Evolutionary conservation across 2,113 vertebrate genomes (phyloP).

Genomic region (Paraplagusia blochii): DNA sequence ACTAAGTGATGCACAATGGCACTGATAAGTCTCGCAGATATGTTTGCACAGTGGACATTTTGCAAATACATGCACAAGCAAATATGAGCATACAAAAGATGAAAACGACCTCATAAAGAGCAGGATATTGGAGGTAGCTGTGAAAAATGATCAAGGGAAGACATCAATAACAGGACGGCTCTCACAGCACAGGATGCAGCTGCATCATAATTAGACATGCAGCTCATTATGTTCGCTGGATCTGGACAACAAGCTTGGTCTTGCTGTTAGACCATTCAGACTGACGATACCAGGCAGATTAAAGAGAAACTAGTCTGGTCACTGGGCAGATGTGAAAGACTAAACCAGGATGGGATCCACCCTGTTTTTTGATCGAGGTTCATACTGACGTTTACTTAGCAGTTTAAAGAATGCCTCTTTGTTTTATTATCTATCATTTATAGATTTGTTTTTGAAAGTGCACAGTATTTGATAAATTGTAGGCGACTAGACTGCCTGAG

Average conservation of each 20-base stretch:
- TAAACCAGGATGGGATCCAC: too few relatives aligned
- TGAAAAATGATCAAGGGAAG: conserved; percentile 70
- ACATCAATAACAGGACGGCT: conserved; percentile 65
- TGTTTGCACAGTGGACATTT: conserved; percentile 57
- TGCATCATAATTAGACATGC: conserved; percentile 65
- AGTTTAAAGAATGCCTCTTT: too few relatives aligned
- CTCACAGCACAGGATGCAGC: conserved; percentile 55
- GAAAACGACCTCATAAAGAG: conserved; percentile 65
- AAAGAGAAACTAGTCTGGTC: neutral
- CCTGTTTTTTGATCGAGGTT: too few relatives aligned
- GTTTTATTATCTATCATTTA: too few relatives aligned
- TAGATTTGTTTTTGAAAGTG: too few relatives aligned
- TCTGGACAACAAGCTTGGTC: conserved; percentile 29
- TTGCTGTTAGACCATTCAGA: conserved; percentile 5
- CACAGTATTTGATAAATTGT: too few relatives aligned
- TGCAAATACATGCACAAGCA: conserved; percentile 47
- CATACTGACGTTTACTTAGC: too few relatives aligned
- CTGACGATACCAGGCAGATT: conserved; percentile 12
- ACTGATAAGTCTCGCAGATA: conserved; percentile 25
- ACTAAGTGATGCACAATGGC: conserved; percentile 26
- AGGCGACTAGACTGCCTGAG: too few relatives aligned
- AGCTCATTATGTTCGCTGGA: conserved; percentile 52
- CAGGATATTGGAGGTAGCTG: conserved; percentile 69
- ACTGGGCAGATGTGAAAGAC: neutral
- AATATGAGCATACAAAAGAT: conserved; percentile 57